A percentile compares a stretch with the other conserved stretches of the same genome.
Conservation (phyloP, 2,797 vertebrate species). For the Macropodus opercularis region DNA sequence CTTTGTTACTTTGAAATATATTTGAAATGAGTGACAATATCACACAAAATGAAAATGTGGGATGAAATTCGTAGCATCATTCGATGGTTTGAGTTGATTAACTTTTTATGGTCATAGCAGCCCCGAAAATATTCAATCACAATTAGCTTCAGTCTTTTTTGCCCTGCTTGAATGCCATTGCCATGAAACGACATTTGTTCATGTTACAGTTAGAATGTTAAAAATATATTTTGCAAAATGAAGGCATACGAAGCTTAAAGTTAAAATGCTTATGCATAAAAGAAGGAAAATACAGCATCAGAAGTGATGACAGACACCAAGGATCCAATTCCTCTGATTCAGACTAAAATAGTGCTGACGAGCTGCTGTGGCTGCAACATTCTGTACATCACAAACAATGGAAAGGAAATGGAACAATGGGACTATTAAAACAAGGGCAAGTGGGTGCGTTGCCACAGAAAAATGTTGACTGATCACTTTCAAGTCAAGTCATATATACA, state of each 20-base stretch:
- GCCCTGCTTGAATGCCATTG: conserved; percentile 13
- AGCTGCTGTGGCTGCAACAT: conserved; percentile 31
- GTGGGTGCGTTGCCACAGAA: conserved; percentile 52
- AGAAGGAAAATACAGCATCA: conserved; percentile 28
- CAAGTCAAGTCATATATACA: conserved; percentile 60
- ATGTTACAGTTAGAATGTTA: not conserved
- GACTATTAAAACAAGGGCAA: conserved; percentile 52
- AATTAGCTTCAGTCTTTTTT: not conserved
- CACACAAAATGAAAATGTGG: conserved; percentile 12
- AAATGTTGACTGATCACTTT: conserved; percentile 53
- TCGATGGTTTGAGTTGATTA: conserved; percentile 1
- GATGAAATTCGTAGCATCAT: conserved; percentile 13
- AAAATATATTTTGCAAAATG: conserved; percentile 1
- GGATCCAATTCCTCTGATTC: conserved; percentile 45
- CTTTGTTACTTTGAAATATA: not conserved
- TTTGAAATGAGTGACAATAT: conserved; percentile 36
- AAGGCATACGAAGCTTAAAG: conserved; percentile 13
- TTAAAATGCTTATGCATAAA: not conserved
- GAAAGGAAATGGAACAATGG: conserved; percentile 59
- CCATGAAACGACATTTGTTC: conserved; percentile 9
- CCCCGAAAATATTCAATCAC: conserved; percentile 24
- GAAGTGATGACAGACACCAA: conserved; percentile 24
- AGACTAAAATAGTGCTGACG: conserved; percentile 46
- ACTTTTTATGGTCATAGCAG: conserved; percentile 3
- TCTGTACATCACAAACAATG: conserved; percentile 46